These are phyloP conservation scores for Oreocharis arfaki DNA, from an alignment of 2,113 vertebrate species.

Conservation along the genomic window DNA sequence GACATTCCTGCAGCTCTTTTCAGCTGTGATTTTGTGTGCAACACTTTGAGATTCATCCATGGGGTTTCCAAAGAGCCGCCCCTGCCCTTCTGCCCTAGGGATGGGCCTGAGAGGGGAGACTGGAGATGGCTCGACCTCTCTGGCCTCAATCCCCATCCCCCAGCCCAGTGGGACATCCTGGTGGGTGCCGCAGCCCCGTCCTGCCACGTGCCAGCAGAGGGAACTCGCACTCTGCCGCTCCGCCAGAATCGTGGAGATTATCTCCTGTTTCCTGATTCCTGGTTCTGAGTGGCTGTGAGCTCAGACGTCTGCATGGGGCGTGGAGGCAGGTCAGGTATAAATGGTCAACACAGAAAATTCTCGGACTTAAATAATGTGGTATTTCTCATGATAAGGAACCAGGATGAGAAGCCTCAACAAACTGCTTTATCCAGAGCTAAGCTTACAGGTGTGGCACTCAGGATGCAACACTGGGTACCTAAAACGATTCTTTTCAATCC, in stretches of 20 bases:
- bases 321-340: neutral
- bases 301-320: neutral
- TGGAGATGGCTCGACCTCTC: rapidly evolving
- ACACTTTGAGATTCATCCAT: neutral
- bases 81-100: neutral
- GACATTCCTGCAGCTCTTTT: neutral
- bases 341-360: neutral
- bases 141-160: neutral
- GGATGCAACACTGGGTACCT: neutral
- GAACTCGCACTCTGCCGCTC: conserved; percentile 7
- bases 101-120: neutral
- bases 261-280: neutral
- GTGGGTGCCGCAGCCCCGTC: neutral
- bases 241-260: neutral
- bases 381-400: neutral
- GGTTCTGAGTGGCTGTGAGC: neutral
- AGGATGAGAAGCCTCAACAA: neutral
- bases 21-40: neutral
- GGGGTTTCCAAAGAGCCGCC: neutral
- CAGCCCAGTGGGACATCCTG: neutral
- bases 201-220: conserved; percentile 33
- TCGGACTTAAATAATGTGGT: neutral
- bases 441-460: neutral
- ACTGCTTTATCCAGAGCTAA: neutral
- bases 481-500: neutral